These are phyloP conservation scores for Acridotheres tristis DNA, from an alignment of 2,797 vertebrate genomes.

Conservation along the genomic window DNA sequence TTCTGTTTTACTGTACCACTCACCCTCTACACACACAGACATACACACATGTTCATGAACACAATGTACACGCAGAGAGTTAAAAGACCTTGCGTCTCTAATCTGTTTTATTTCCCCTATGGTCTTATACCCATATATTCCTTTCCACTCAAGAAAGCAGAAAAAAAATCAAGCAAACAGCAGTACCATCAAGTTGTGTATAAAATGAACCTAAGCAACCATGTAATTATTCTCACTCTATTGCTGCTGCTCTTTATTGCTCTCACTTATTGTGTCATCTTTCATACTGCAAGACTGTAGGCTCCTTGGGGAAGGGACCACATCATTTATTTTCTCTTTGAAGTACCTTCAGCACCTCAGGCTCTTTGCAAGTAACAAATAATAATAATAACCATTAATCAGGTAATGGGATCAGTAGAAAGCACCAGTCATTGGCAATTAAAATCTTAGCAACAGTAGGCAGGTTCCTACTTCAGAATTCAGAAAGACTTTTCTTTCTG, in stretches of 20 bases:
- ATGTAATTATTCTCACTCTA: constrained; percentile 63
- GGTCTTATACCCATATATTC: background rate
- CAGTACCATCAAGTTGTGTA: constrained; percentile 21
- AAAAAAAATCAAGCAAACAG: constrained; percentile 36
- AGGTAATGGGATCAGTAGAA: constrained; percentile 34
- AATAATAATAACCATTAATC: constrained; percentile 66
- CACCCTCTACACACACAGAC: background rate
- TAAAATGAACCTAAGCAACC: constrained; percentile 60
- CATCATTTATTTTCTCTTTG: constrained; percentile 56
- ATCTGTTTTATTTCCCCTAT: background rate
- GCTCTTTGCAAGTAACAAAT: constrained; percentile 52
- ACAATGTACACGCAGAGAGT: background rate
- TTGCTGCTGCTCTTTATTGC: constrained; percentile 14
- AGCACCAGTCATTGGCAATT: constrained; percentile 2
- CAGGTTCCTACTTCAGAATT: constrained; percentile 23
- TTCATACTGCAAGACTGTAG: constrained; percentile 45
- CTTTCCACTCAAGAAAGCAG: background rate
- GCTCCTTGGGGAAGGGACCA: constrained; percentile 32
- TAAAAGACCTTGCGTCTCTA: background rate
- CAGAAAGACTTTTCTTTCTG: background rate
- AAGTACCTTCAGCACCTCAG: constrained; percentile 49
- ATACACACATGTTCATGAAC: fast-evolving
- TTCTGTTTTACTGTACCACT: background rate
- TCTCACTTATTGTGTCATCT: constrained; percentile 59
- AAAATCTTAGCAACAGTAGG: constrained; percentile 32